Evolutionary conservation across 2,888 invertebrate genomes (phyloP).

Genomic region (Eupeodes latifasciatus): DNA sequence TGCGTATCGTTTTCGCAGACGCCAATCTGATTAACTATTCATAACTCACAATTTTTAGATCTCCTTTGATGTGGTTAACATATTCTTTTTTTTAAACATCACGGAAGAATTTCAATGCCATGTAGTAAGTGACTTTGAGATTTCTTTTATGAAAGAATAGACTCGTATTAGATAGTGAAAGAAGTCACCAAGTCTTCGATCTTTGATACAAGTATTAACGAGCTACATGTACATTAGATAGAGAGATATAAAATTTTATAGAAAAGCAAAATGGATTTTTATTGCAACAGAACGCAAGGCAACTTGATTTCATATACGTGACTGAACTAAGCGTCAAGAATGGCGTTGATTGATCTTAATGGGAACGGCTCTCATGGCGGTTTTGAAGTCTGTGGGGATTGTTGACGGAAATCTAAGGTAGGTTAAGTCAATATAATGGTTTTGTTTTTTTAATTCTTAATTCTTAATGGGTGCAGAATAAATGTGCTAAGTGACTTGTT

Average conservation of each 20-base stretch:
- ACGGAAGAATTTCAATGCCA: conserved; percentile 67
- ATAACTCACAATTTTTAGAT: conserved; percentile 21
- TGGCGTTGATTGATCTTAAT: conserved; percentile 52
- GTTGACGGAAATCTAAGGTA: conserved; percentile 59
- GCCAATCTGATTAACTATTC: conserved; percentile 52
- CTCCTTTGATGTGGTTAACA: conserved; percentile 41
- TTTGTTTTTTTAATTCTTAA: conserved; percentile 43
- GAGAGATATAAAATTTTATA: neutral
- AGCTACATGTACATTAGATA: neutral
- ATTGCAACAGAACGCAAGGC: conserved; percentile 18
- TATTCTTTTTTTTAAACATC: conserved; percentile 5
- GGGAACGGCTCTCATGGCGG: conserved; percentile 28
- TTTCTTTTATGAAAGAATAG: conserved; percentile 1
- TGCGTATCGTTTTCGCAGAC: conserved; percentile 42
- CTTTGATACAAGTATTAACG: neutral
- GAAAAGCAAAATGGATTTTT: neutral
- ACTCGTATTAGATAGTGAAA: neutral
- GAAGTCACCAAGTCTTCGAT: conserved; percentile 20
- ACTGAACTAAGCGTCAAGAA: conserved; percentile 22
- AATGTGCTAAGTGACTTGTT: neutral
- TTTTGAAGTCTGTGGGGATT: neutral
- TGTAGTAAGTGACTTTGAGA: conserved; percentile 27
- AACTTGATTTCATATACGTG: neutral
- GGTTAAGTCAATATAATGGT: neutral
- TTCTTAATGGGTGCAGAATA: conserved; percentile 21